Conservation (phyloP, 2,888 invertebrate genomes). For the Drosophila algonquin region DNA sequence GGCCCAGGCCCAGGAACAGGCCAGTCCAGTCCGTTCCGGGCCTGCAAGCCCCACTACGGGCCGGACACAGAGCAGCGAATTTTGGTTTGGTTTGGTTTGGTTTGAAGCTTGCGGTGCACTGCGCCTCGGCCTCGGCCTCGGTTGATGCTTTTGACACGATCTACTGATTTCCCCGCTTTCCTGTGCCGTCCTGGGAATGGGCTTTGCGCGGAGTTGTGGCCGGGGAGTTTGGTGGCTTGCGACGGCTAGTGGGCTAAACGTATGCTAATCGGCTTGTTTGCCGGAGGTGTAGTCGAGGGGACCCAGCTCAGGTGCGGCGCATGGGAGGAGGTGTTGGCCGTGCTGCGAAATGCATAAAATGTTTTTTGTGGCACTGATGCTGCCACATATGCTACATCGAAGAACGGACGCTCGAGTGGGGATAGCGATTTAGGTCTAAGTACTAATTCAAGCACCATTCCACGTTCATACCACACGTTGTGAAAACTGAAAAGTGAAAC, state of each 20-base stretch:
- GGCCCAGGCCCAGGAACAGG: slow-evolving; percentile 1
- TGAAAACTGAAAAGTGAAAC: too few species aligned
- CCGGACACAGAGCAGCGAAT: slow-evolving; percentile 38
- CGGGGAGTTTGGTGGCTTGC: slow-evolving; percentile 23
- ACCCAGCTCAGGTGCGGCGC: slow-evolving; percentile 5
- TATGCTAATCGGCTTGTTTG: slow-evolving; percentile 68
- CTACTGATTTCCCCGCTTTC: slow-evolving; percentile 52
- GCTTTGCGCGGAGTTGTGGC: slow-evolving; percentile 2
- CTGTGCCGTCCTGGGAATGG: slow-evolving; percentile 3
- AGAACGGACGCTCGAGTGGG: too few species aligned
- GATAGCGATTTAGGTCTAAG: too few species aligned
- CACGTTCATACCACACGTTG: too few species aligned
- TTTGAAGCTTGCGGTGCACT: slow-evolving; percentile 50
- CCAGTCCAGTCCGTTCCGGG: slow-evolving; percentile 12
- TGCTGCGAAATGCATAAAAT: slow-evolving; percentile 42
- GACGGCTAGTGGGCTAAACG: slow-evolving; percentile 48
- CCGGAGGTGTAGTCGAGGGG: slow-evolving; percentile 4
- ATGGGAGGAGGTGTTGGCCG: not conserved
- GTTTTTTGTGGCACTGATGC: slow-evolving; percentile 22
- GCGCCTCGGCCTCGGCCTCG: slow-evolving; percentile 52
- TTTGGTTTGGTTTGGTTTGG: slow-evolving; percentile 29
- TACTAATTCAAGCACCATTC: too few species aligned
- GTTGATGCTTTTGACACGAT: slow-evolving; percentile 74
- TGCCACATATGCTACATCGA: not conserved
- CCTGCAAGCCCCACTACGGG: slow-evolving; percentile 18